Evolutionary conservation across 2,113 vertebrate species (phyloP), one percentile per base, ranked within the genome.

Genomic region (Fukomys damarensis): DNA sequence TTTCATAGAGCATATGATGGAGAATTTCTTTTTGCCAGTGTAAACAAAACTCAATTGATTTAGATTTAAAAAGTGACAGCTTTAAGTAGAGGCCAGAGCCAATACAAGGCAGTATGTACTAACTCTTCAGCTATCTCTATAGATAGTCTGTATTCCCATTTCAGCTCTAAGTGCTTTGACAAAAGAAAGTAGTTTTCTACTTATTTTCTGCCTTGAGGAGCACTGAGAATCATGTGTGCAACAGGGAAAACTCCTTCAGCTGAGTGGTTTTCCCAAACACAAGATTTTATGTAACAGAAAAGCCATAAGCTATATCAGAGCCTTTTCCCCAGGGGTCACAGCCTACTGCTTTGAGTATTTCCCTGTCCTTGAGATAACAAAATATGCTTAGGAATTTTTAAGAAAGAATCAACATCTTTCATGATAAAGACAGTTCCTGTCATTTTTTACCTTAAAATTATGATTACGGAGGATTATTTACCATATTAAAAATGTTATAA

Each of bases 321-420:
- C 26, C 13, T 35, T 86, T 65, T 65, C 26, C 19, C 16, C 17
- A 46, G 63, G 10, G 16, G 5, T 12, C n/a, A 86, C 56, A 56
- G 43, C 26, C n/a, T 61, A 32, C 22, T 32, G 12, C 20, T 43
- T 24, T n/a, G 68, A 66, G 30, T 38, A 89, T 92, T 83, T 85
- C 2, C 24, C 79, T 35, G 30, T 74, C 3, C 54, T 84, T 91
- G 63, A 77, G 90, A 52, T 46, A 93, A 82, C 19, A 59, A 70
- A 88, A 52, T 59, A 80, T 38, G 43, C 70, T 83, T 86, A 46
- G 30, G 4, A 52, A 76, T 88, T 61, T 87, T 96, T 96, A 92
- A 28, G 41, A 85, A 88, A 14, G n/a, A 54, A 68, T 89, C 9
- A 43, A 4, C 74, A 46, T 92, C 43, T 92, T 92, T 90, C 43